Evolutionary conservation across 2,888 invertebrate species (phyloP).

Genomic region (Aradus depressus): DNA sequence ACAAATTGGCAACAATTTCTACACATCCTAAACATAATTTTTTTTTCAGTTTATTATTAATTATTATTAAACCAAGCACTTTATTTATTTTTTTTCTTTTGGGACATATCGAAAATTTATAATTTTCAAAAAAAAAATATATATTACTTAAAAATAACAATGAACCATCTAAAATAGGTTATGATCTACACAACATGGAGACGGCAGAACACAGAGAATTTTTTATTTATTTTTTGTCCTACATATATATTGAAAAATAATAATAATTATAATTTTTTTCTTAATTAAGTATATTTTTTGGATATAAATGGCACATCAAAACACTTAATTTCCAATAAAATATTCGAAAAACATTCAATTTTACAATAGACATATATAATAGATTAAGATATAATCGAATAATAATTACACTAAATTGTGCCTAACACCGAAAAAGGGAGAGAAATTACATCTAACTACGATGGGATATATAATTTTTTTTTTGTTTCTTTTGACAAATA

Average conservation of each 20-base stretch:
- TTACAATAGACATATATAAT: slow-evolving; percentile 17
- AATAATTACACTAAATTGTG: too few relatives aligned
- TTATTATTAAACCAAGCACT: slow-evolving; percentile 27
- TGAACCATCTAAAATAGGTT: slow-evolving; percentile 22
- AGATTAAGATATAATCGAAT: slow-evolving; percentile 8
- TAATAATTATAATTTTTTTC: slow-evolving; percentile 12
- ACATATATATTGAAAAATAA: background rate
- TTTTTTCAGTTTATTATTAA: too few relatives aligned
- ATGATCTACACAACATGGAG: slow-evolving; percentile 29
- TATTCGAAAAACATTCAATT: slow-evolving; percentile 25
- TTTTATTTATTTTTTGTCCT: background rate
- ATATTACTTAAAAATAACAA: slow-evolving; percentile 2
- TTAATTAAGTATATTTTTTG: slow-evolving; percentile 17
- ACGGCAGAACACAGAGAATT: slow-evolving; percentile 19
- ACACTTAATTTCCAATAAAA: slow-evolving; percentile 12
- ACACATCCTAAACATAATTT: slow-evolving; percentile 29
- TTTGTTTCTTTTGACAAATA: too few relatives aligned
- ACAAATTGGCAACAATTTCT: slow-evolving; percentile 31
- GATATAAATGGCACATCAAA: slow-evolving; percentile 5
- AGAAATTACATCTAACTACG: too few relatives aligned
- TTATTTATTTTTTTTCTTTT: slow-evolving; percentile 21
- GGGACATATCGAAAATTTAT: slow-evolving; percentile 5
- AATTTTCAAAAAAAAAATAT: slow-evolving; percentile 11
- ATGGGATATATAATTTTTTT: too few relatives aligned
- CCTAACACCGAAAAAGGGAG: too few relatives aligned